Base-by-base conservation (phyloP, 2,797 vertebrate species). In the Epinephelus awoara region DNA sequence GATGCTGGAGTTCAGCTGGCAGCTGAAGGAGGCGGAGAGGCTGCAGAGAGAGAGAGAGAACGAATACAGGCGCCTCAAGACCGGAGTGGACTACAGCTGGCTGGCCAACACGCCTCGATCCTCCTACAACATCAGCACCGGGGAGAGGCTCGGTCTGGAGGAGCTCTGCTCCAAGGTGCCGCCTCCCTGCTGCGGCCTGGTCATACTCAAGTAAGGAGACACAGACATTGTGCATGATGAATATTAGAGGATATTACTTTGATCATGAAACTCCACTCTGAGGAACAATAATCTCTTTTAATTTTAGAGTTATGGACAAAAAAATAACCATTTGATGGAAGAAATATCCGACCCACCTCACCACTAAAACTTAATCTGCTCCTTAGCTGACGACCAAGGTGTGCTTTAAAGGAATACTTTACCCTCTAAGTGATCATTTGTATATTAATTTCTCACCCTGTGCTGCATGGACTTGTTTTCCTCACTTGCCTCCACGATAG, bases 11-110 rank as follows among this genome's bases (percentile, higher is more conserved):
- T 95, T 99, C 74, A 94, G 79, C 74, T 98, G 98, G 96, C 98
- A 98, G 94, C 93, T 96, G 83, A 98, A 97, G 72, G 97, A 98
- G 93, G 96, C 95, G 0, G 97, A 98, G 93, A 91, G 96, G 88
- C 95, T 94, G 92, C 97, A 98, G 74, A 91, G 95, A 2, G 96
- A 97, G 88, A 91, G 96, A 65, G 96, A 97, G 80, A 95, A 90
- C 0, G 93, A 96, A 1, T 97, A 95, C 86, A 92, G 94, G 38
- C 96, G 96, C 68, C 89, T 98, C 54, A 95, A 96, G 89, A 97
- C 96, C 0, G 97, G 98, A 0, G 98, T 97, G 84, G 98, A 99
- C 93, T 99, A 99, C 86, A 97, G 97, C 95, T 99, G 98, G 98
- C 95, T 99, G 93, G 95, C 96, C 81, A 97, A 93, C 90, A 65